Evolutionary conservation across 2,888 invertebrate species (phyloP).

Genomic region (Cerceris ruficornis): DNA sequence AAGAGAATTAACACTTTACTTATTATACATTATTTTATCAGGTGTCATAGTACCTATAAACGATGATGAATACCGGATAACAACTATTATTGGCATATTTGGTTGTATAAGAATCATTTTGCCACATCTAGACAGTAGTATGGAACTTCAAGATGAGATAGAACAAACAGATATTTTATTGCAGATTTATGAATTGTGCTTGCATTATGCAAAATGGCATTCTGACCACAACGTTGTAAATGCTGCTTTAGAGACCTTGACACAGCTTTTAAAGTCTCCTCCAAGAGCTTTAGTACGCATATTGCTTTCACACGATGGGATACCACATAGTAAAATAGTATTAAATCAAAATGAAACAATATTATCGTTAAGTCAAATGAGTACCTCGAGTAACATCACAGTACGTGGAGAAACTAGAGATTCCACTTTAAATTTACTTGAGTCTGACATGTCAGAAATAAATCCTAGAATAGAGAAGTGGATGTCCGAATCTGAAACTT

Average conservation of each 20-base stretch:
- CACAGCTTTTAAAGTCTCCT: conserved; percentile 83
- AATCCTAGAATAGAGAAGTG: conserved; percentile 74
- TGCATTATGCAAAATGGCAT: conserved; percentile 86
- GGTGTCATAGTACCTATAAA: conserved; percentile 55
- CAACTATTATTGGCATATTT: conserved; percentile 86
- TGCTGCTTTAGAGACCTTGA: conserved; percentile 89
- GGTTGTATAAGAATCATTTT: conserved; percentile 86
- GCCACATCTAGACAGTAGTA: conserved; percentile 82
- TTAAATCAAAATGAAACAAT: conserved; percentile 58
- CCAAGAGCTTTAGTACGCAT: conserved; percentile 80
- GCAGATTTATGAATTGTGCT: conserved; percentile 90
- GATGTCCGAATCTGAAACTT: conserved; percentile 69
- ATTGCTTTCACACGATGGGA: conserved; percentile 81
- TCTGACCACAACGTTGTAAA: conserved; percentile 94
- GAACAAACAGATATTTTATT: conserved; percentile 74
- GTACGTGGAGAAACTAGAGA: conserved; percentile 67
- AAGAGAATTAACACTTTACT: background rate
- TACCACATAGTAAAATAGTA: conserved; percentile 74
- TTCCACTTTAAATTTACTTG: conserved; percentile 69
- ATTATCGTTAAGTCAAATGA: conserved; percentile 67
- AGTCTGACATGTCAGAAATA: conserved; percentile 72
- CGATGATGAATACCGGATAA: conserved; percentile 63
- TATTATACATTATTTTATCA: conserved; percentile 35
- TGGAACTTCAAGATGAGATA: conserved; percentile 57
- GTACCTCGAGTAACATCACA: conserved; percentile 67